Evolutionary conservation across 2,888 invertebrate species (phyloP).

Genomic region (Orthonevra nobilis): DNA sequence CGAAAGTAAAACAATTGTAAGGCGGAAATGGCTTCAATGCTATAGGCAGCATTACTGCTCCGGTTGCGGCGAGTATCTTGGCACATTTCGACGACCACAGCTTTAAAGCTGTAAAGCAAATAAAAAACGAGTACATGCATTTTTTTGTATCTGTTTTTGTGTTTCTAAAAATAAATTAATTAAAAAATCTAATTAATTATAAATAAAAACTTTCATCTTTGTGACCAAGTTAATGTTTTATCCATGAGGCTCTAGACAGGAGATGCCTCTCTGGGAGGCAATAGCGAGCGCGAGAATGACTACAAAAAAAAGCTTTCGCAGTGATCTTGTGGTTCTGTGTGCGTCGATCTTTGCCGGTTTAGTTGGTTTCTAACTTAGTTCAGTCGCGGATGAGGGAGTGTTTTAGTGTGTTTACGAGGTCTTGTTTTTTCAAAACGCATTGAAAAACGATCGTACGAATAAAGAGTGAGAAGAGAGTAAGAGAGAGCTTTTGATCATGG

Average conservation of each 20-base stretch:
- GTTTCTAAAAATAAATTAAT: conserved; percentile 37
- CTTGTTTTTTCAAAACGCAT: no score
- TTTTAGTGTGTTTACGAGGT: no score
- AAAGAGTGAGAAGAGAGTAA: no score
- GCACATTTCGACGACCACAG: conserved; percentile 77
- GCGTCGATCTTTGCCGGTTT: conserved; percentile 1
- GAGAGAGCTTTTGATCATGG: conserved; percentile 34
- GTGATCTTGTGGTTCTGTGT: conserved; percentile 6
- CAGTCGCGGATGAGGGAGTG: conserved; percentile 36
- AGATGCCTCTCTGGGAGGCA: no score
- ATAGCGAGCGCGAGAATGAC: neutral
- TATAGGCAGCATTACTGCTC: conserved; percentile 77
- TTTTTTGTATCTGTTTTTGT: conserved; percentile 14
- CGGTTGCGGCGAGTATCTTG: conserved; percentile 78
- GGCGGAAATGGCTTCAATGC: conserved; percentile 74
- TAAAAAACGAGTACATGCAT: neutral
- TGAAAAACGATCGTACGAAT: no score
- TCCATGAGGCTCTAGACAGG: neutral
- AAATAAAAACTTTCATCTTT: conserved; percentile 1
- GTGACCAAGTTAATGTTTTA: neutral
- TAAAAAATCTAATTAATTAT: neutral
- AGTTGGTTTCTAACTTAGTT: conserved; percentile 43
- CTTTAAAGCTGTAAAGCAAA: no score
- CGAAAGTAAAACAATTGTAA: conserved; percentile 74
- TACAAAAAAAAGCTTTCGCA: conserved; percentile 16